A percentile compares a stretch with the other conserved stretches of the same genome.
These are phyloP conservation scores for Halictus ligatus DNA, from an alignment of 2,888 invertebrate species.

Conservation along the genomic window DNA sequence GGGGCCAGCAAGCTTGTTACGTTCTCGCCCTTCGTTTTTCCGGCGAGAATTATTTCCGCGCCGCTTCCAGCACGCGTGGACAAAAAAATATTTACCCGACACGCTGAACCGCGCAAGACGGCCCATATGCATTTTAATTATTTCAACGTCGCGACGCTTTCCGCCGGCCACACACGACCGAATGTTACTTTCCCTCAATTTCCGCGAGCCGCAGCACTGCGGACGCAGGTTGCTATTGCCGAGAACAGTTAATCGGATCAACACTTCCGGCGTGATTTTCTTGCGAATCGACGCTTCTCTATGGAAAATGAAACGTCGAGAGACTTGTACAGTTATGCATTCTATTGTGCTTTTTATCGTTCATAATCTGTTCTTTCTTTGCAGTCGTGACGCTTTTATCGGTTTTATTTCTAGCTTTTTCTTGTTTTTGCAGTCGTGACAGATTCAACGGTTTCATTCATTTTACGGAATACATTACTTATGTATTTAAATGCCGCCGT, in stretches of 20 bases:
- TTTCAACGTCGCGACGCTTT: conserved; percentile 34
- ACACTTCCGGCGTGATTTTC: background rate
- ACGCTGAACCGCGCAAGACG: conserved; percentile 33
- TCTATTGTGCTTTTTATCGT: background rate
- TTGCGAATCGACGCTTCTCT: background rate
- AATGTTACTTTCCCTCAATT: background rate
- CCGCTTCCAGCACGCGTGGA: conserved; percentile 38
- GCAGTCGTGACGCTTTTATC: background rate
- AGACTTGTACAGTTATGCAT: background rate
- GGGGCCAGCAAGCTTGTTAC: conserved; percentile 42
- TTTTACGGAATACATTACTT: background rate
- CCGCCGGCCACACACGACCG: background rate
- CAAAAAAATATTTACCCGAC: conserved; percentile 31
- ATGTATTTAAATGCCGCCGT: background rate
- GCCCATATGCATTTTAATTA: conserved; percentile 43
- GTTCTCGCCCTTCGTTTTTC: conserved; percentile 37
- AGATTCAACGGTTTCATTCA: background rate
- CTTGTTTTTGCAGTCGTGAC: background rate
- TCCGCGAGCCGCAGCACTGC: background rate
- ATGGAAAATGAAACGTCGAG: background rate
- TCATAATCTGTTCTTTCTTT: too few species aligned
- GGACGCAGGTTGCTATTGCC: too few species aligned
- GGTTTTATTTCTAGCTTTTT: too few species aligned
- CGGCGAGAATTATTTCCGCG: conserved; percentile 54
- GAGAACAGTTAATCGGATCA: background rate